Base-by-base conservation (phyloP, 2,888 invertebrate species). In the Camponotus fellah region DNA sequence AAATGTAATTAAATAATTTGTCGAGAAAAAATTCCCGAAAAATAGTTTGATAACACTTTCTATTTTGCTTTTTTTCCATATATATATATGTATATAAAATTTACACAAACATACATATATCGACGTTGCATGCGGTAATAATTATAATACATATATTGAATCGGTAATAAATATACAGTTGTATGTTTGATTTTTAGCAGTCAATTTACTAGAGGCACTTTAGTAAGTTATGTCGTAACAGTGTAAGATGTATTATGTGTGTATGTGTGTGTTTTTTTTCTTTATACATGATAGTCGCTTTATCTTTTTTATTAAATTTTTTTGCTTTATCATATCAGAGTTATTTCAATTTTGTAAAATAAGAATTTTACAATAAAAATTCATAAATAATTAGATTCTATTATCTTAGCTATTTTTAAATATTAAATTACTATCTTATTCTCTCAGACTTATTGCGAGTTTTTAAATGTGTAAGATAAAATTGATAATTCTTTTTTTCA, bases 91-190 rank as follows among this genome's bases (percentile, higher is more conserved):
- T 10, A 10, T 17, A 40, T 40, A 43, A 10, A 43, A 43, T 12
- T 46, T 46, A 46, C 43, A 46, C 43, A 46, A 3, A 46, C 43
- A 37, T 43, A 43, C 37, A 46, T 58, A 76, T 40, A 43, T 66
- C 43, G 65, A 56, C 56, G 77, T 86, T 88, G 89, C 87, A 87
- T 88, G 87, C 17, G 43, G 56, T 87, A 86, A 53, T 72, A 26
- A 56, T 83, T 62, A n/a, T 49, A 77, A 82, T 66, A 60, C 75
- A 21, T 68, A 74, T 69, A 82, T 79, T 74, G 74, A 88, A 88
- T 88, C 87, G 87, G 85, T 88, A 88, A 88, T 88, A 87, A 88
- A 88, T 82, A 85, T 84, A 82, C 85, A 60, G 46, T 71, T 86
- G 46, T 64, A 85, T 62, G 77, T 77, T 87, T 87, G 34, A 75